Percentiles rank a stretch among this genome's conserved stretches.
Conservation (phyloP, 2,113 vertebrate genomes). For the Arenaria interpres region DNA sequence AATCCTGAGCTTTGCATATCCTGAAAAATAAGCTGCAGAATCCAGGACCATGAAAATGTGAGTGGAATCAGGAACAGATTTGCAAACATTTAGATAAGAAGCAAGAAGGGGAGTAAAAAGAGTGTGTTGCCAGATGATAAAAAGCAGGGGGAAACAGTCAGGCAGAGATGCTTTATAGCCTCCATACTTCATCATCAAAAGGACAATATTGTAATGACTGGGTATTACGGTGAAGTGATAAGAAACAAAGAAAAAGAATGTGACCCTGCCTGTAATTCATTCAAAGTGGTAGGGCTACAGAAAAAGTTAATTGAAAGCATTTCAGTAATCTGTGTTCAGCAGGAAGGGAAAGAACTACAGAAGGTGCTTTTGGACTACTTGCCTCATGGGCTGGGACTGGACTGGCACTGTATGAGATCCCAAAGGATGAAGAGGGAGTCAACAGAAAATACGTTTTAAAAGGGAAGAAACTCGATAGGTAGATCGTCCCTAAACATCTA, state of each 20-base stretch:
- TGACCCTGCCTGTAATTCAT: no score
- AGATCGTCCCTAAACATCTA: neutral
- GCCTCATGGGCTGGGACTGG: neutral
- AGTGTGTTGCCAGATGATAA: neutral
- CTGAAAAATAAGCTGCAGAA: neutral
- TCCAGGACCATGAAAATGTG: neutral
- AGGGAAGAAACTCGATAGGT: neutral
- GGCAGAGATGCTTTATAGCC: neutral
- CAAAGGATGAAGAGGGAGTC: neutral
- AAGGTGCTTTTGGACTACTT: neutral
- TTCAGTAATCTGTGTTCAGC: neutral
- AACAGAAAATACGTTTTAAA: neutral
- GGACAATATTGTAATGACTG: neutral
- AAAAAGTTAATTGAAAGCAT: neutral
- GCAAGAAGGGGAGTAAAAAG: neutral
- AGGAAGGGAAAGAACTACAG: neutral
- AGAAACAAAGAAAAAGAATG: neutral
- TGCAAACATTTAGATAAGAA: neutral
- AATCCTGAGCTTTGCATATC: neutral
- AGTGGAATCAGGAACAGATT: neutral
- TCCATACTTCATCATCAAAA: neutral
- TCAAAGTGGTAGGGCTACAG: neutral
- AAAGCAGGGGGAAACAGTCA: neutral
- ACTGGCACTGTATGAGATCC: neutral
- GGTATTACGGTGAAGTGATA: neutral